phyloP scores from a whole-genome alignment of 2,888 invertebrate genomes.

The Lordiphosa fenestrarum region DNA sequence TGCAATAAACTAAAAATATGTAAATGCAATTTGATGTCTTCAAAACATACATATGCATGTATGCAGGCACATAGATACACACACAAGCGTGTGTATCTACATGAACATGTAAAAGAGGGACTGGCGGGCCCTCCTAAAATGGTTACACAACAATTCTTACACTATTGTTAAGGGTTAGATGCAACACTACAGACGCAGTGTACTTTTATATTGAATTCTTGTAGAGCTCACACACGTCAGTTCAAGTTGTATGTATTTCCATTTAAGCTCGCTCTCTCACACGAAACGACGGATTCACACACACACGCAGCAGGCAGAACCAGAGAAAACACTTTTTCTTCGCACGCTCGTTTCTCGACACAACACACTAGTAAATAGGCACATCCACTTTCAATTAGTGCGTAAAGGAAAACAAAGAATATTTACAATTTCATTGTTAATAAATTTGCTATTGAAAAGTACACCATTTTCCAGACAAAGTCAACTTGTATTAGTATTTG shows the following conservation, averaged over 20 bases:
- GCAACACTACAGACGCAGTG: slow-evolving; percentile 60
- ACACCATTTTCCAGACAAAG: slow-evolving; percentile 46
- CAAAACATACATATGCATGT: slow-evolving; percentile 15
- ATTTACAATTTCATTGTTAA: slow-evolving; percentile 67
- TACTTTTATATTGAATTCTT: slow-evolving; percentile 53
- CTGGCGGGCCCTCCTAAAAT: slow-evolving; percentile 43
- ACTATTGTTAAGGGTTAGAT: slow-evolving; percentile 67
- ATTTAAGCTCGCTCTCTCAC: slow-evolving; percentile 61
- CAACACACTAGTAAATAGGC: slow-evolving; percentile 68
- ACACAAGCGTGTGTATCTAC: slow-evolving; percentile 9
- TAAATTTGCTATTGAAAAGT: slow-evolving; percentile 48
- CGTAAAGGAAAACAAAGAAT: slow-evolving; percentile 67
- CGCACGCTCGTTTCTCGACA: slow-evolving; percentile 63
- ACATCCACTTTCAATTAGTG: slow-evolving; percentile 70
- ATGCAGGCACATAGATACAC: not conserved
- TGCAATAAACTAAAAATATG: too few relatives aligned
- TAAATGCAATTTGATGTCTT: slow-evolving; percentile 2
- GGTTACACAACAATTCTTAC: slow-evolving; percentile 71
- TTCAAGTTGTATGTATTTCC: slow-evolving; percentile 50
- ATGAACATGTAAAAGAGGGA: slow-evolving; percentile 21
- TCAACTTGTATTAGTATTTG: too few relatives aligned
- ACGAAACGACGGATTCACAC: slow-evolving; percentile 49
- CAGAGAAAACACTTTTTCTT: slow-evolving; percentile 63
- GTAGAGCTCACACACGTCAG: slow-evolving; percentile 62
- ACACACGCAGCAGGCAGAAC: slow-evolving; percentile 43